Base-by-base conservation (phyloP, 64 coral and sea anemone genomes). In the Actinia equina region DNA sequence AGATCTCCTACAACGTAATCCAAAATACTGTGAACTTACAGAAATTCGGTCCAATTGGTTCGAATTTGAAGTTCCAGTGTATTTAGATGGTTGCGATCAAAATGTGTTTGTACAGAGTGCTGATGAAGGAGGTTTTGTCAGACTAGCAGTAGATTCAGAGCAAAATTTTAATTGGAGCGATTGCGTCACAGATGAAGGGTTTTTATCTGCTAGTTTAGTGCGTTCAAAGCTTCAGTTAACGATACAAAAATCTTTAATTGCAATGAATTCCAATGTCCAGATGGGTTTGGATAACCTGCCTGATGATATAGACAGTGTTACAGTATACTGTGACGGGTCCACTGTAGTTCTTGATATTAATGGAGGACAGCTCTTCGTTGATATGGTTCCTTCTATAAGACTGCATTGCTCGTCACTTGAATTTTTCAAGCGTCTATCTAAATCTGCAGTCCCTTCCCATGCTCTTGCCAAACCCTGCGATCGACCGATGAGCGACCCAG, bases 321-420 rank as follows among this genome's bases (percentile, higher is more conserved):
- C 88, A 15, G 27, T 96, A 17, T 90, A 85, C 54, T 86, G 92
- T 49, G 89, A 90, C n/a, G 94, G 94, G 1, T 83, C 88, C 9
- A 96, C 94, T 70, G 87, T 89, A 52, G 88, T 96, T 54, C 71
- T 96, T 15, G 77, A 93, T 52, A 90, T 96, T 52, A 86, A 96
- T 54, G 54, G 41, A 42, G 88, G 88, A 43, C 74, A 87, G 18
- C 26, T 96, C 51, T 49, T 93, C 22, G 94, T 96, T 67, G 91
- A 96, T 20, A 87, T 96, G 80, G 82, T 96, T 42, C 91, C 94
- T 44, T 77, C 91, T 30, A 69, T 96, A 59, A 77, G 54, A 49
- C 83, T 90, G 42, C 49, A 56, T 44, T 87, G 89, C 37, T 13
- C 25, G 42, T 44, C 57, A 45, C 85, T 79, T 79, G 91, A 93